Conservation (phyloP, 2,113 vertebrate genomes). For the Hyaena hyaena region DNA sequence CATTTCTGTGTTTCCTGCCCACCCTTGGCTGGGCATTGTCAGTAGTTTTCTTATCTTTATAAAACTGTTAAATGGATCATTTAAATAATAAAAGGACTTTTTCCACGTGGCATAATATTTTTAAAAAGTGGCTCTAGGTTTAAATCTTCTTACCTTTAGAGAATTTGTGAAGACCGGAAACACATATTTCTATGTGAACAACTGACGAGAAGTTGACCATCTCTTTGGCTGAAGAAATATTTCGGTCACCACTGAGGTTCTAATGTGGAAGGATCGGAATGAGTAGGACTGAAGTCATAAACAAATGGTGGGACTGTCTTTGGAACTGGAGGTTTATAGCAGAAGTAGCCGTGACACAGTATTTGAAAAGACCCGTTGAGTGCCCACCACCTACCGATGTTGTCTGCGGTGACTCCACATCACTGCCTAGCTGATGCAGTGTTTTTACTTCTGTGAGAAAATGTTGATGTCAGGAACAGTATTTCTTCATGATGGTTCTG, state of each 20-base stretch:
- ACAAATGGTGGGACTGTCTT: not conserved
- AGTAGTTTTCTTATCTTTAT: conserved; percentile 53
- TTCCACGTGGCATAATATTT: not conserved
- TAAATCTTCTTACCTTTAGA: not conserved
- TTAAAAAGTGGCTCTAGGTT: not conserved
- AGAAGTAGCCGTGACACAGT: not conserved
- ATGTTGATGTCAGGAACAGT: not conserved
- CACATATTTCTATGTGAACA: not conserved
- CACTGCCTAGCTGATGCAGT: not conserved
- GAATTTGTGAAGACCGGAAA: not conserved
- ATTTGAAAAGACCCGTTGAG: not conserved
- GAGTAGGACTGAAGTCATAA: not conserved
- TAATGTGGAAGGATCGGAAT: not conserved
- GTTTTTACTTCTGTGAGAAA: conserved; percentile 34
- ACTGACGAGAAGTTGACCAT: not conserved
- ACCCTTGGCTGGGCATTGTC: conserved; percentile 31
- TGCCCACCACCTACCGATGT: not conserved
- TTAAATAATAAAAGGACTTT: conserved; percentile 26
- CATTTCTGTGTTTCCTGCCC: conserved; percentile 56
- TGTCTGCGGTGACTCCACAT: not conserved
- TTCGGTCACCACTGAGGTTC: not conserved
- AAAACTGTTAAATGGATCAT: conserved; percentile 40
- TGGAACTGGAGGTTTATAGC: not conserved
- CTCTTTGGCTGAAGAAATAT: not conserved
- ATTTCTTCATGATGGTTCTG: not conserved